Base-by-base conservation (phyloP, 2,888 invertebrate species). In the Creontiades dilutus region DNA sequence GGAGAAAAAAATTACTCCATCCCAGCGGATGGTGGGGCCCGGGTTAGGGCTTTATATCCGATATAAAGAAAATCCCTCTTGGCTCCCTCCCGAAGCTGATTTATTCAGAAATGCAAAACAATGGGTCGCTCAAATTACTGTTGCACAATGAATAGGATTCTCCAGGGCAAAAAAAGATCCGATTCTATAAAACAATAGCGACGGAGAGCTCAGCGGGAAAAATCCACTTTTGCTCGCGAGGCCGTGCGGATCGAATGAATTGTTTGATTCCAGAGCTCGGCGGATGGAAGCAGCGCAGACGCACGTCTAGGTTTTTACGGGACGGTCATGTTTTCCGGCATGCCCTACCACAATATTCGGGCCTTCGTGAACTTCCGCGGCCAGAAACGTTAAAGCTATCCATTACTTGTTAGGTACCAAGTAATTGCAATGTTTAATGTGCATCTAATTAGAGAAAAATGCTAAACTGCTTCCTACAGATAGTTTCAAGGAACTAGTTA, bases 91-190 rank as follows among this genome's bases (percentile, higher is more conserved):
- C 27, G 11, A 46, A 37, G 37, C 47, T 85, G 85, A 85, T 85
- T 85, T 85, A 85, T 85, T 85, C 85, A 85, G 85, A 82, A 82
- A 85, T 85, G 37, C 85, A 28, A 55, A 85, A 85, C 85, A 85
- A 85, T 55, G n/a, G 85, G 85, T 28, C 85, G 61, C 55, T 85
- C 61, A 85, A 85, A 85, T 85, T 85, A 61, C 85, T 85, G 85
- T 78, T 78, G 78, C 78, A 46, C 37, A 28, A 47, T 47, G 78
- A 78, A 47, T 47, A 19, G 78, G 78, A n/a, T 78, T 78, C 47
- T 27, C 16, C 5, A 4, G 57, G 57, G 57, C 23, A 28, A 57
- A 9, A 28, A 55, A 55, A 55, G 48, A 61, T 52, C 46, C n/a
- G 82, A 82, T 85, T 85, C 85, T 61, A 85, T 85, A 61, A 57